A percentile compares a stretch with the other conserved stretches of the same genome.
Conservation (phyloP, 2,888 invertebrate species). For the Vandiemenella viatica region DNA sequence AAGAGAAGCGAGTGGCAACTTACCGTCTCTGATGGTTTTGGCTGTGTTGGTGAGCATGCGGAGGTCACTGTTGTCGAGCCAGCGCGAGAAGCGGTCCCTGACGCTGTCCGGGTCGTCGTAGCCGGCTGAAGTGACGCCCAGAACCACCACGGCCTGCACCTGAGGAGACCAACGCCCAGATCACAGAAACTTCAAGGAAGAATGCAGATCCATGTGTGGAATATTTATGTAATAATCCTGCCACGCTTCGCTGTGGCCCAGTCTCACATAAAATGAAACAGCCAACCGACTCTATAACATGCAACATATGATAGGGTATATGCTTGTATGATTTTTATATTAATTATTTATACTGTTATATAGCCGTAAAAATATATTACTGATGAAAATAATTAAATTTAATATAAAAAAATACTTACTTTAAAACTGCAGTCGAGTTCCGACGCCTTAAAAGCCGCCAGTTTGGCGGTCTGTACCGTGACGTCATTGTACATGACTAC, state of each 20-base stretch:
- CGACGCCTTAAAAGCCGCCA: too few species aligned
- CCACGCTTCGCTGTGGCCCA: too few species aligned
- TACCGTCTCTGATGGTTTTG: neutral
- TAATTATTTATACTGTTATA: too few species aligned
- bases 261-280: neutral
- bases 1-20: too few species aligned
- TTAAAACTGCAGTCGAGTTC: too few species aligned
- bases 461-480: too few species aligned
- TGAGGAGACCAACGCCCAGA: neutral
- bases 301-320: neutral
- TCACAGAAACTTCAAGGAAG: neutral
- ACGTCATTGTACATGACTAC: too few species aligned
- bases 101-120: neutral
- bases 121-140: neutral
- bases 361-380: too few species aligned
- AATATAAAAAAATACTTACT: too few species aligned
- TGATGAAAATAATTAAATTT: too few species aligned
- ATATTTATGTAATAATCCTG: neutral
- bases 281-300: too few species aligned
- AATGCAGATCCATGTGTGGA: neutral
- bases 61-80: neutral
- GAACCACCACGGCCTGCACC: neutral
- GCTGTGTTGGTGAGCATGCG: neutral
- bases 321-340: too few species aligned
- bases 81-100: neutral